A percentile compares a stretch with the other conserved stretches of the same genome.
phyloP scores from a whole-genome alignment of 2,113 vertebrate genomes.

The Struthio camelus region DNA sequence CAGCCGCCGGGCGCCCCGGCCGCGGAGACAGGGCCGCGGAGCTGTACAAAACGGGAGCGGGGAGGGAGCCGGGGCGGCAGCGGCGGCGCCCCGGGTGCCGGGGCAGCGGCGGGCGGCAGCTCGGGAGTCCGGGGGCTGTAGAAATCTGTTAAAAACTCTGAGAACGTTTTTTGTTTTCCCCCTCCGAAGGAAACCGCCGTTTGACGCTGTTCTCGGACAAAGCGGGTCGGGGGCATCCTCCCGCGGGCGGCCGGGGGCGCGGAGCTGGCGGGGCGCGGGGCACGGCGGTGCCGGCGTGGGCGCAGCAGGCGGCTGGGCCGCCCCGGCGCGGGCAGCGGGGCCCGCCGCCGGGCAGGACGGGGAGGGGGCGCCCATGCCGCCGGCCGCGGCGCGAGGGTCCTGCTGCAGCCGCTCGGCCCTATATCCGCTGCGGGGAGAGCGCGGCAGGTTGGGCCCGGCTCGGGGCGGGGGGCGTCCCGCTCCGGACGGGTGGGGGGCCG shows the following conservation, averaged over 20 bases:
- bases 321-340: background rate
- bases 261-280: constrained; percentile 35
- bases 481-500: background rate
- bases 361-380: constrained; percentile 54
- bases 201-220: constrained; percentile 3
- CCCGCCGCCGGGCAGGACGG: constrained; percentile 50
- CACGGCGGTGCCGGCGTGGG: constrained; percentile 32
- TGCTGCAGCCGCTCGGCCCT: constrained; percentile 43
- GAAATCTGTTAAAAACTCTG: constrained; percentile 63
- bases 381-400: constrained; percentile 34
- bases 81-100: no score
- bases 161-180: constrained; percentile 14
- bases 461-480: background rate
- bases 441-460: background rate
- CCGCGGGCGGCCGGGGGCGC: constrained; percentile 23
- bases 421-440: constrained; percentile 68
- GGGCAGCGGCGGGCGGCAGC: constrained; percentile 4
- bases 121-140: constrained; percentile 49
- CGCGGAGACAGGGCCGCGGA: constrained; percentile 49
- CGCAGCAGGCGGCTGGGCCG: background rate
- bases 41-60: constrained; percentile 74
- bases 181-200: constrained; percentile 28
- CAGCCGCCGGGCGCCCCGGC: constrained; percentile 31
- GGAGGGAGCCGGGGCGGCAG: background rate
- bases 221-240: constrained; percentile 12